A percentile compares a stretch with the other conserved stretches of the same genome.
Conservation (phyloP, 2,113 vertebrate species). For the Nothobranchius furzeri region DNA sequence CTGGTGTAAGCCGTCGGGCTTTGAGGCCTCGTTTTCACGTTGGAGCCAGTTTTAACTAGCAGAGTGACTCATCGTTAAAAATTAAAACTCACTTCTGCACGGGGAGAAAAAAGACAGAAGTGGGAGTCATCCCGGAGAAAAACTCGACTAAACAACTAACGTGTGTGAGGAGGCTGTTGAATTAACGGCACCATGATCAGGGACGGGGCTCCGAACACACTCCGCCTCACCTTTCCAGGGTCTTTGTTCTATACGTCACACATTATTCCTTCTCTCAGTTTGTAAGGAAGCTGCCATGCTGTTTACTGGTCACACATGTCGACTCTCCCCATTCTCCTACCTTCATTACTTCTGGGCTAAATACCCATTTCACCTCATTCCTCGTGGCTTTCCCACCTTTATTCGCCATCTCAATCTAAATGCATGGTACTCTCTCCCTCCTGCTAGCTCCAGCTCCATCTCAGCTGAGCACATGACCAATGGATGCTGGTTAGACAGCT, state of each 20-base stretch:
- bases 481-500: slow-evolving; percentile 54
- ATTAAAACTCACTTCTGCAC: slow-evolving; percentile 64
- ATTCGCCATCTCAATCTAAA: slow-evolving; percentile 27
- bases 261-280: slow-evolving; percentile 49
- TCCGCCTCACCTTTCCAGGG: slow-evolving; percentile 53
- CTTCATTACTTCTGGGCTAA: slow-evolving; percentile 23
- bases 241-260: slow-evolving; percentile 46
- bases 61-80: slow-evolving; percentile 70
- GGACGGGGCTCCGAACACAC: slow-evolving; percentile 14
- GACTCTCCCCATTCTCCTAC: slow-evolving; percentile 24
- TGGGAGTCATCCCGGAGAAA: slow-evolving; percentile 27
- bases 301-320: slow-evolving; percentile 53
- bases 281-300: slow-evolving; percentile 47
- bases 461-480: slow-evolving; percentile 29
- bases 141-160: slow-evolving; percentile 3
- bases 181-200: slow-evolving; percentile 8
- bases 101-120: slow-evolving; percentile 60
- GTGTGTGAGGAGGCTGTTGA: neutral
- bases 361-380: slow-evolving; percentile 28
- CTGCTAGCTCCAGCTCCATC: slow-evolving; percentile 14
- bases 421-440: slow-evolving; percentile 3
- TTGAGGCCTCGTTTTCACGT: slow-evolving; percentile 71
- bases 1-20: slow-evolving; percentile 62
- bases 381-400: slow-evolving; percentile 26
- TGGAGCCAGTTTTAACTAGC: slow-evolving; percentile 66